phyloP scores from a whole-genome alignment of 1,140 invertebrate species.

The Teleogryllus occipitalis region DNA sequence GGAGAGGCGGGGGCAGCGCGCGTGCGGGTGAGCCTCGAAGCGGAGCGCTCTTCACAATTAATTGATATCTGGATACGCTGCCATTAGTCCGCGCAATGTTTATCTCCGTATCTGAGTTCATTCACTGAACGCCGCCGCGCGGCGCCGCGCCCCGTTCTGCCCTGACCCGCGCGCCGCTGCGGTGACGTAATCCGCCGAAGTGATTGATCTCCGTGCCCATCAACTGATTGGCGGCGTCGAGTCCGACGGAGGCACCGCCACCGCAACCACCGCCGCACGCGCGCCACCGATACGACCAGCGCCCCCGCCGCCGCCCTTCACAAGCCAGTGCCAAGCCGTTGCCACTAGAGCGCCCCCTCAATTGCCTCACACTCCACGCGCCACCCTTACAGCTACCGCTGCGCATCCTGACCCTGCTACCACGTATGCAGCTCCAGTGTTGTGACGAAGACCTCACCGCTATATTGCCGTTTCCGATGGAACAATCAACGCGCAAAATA shows the following conservation, averaged over 20 bases:
- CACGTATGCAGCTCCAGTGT: no score
- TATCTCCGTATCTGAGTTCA: slow-evolving; percentile 4
- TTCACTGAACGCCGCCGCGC: neutral
- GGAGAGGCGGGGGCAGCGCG: no score
- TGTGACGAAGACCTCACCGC: no score
- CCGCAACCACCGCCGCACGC: no score
- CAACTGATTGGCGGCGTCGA: neutral
- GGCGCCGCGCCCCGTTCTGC: neutral
- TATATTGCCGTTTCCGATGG: neutral
- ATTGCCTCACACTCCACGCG: no score
- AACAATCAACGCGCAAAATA: neutral
- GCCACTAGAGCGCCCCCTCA: no score
- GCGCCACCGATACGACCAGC: neutral
- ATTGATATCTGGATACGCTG: neutral
- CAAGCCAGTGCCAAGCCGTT: no score
- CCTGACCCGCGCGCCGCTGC: no score
- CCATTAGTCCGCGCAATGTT: neutral
- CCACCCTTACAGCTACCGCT: no score
- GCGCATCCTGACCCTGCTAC: no score
- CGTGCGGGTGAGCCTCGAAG: no score
- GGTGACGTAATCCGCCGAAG: neutral
- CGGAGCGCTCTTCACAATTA: neutral
- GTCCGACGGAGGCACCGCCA: neutral
- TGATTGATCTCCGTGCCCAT: neutral
- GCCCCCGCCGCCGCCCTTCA: no score